Evolutionary conservation across 2,888 invertebrate genomes (phyloP), one percentile per base, ranked within the genome.

Genomic region (Patella pellucida): DNA sequence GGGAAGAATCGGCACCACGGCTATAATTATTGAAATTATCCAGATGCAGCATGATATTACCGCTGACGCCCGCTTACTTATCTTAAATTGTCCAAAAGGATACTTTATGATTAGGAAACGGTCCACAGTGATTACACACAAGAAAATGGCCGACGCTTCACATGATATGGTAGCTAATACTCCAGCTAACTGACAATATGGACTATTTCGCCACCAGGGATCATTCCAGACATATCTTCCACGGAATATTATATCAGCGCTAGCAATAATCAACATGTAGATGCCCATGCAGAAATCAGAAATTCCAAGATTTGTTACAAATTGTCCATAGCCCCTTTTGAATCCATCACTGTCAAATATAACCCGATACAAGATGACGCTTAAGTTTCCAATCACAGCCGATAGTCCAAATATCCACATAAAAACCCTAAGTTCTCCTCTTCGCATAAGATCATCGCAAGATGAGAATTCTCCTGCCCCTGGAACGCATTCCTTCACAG

Each of bases 81-180:
- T 84, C 23, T 73, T 70, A 15, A 76, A 67, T 27, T 76, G 76
- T 5, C 81, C 92, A 72, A 94, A 89, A n/a, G 94, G 93, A 79
- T 93, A 91, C n/a, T 93, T 92, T 50, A 94, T 93, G 1, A 93
- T 93, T 79, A 93, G 91, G 82, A 93, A 92, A 16, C 94, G 92
- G 86, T 94, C 94, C 91, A 93, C 92, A 0, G 94, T 94, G 75
- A 94, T 93, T 77, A 94, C 83, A 0, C 93, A 92, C 16, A 94
- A 90, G 70, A 93, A 92, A 77, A 94, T 86, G 1, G 93, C 93
- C 0, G 94, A 94, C 3, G 93, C 93, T 87, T 94, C 93, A 77
- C 93, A 93, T 76, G 93, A 93, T 23, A 83, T 5, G 0, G 83
- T 81, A 1, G 84, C 75, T 16, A 85, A 52, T 19, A 79, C 74